Percentiles rank a stretch among this genome's conserved stretches.
Conservation (phyloP, 2,888 invertebrate species). For the Plagodis pulveraria region DNA sequence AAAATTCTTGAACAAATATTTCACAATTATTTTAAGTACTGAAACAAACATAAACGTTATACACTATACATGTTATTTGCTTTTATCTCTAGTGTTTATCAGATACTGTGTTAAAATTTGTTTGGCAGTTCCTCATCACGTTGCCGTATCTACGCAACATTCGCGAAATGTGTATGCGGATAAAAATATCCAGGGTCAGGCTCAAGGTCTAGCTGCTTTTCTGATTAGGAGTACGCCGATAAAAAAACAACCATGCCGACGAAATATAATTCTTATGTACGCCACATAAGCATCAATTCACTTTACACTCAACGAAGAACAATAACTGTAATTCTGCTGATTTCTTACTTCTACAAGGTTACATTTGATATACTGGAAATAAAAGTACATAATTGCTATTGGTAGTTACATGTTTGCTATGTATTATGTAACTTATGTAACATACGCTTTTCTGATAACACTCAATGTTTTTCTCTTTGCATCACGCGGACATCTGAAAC, state of each 20-base stretch:
- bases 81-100: constrained; percentile 52
- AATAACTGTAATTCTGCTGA: constrained; percentile 75
- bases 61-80: constrained; percentile 32
- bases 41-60: constrained; percentile 23
- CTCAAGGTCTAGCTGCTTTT: constrained; percentile 80
- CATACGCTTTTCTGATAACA: constrained; percentile 20
- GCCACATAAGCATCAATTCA: constrained; percentile 55
- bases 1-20: too few relatives aligned
- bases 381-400: constrained; percentile 41
- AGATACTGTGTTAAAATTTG: constrained; percentile 49
- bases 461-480: constrained; percentile 22
- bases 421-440: constrained; percentile 22
- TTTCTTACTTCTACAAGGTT: constrained; percentile 74
- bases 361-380: constrained; percentile 57
- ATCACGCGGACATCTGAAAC: neutral
- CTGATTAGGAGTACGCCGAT: constrained; percentile 78
- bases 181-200: constrained; percentile 83
- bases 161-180: constrained; percentile 80
- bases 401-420: constrained; percentile 20
- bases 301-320: constrained; percentile 54
- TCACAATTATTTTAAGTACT: too few relatives aligned
- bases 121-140: constrained; percentile 62
- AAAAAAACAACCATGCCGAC: constrained; percentile 53
- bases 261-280: constrained; percentile 54
- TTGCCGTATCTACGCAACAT: constrained; percentile 63